Percentiles rank a stretch among this genome's conserved stretches.
Evolutionary conservation across 2,113 vertebrate genomes (phyloP).

Genomic region (Ranitomeya imitator): DNA sequence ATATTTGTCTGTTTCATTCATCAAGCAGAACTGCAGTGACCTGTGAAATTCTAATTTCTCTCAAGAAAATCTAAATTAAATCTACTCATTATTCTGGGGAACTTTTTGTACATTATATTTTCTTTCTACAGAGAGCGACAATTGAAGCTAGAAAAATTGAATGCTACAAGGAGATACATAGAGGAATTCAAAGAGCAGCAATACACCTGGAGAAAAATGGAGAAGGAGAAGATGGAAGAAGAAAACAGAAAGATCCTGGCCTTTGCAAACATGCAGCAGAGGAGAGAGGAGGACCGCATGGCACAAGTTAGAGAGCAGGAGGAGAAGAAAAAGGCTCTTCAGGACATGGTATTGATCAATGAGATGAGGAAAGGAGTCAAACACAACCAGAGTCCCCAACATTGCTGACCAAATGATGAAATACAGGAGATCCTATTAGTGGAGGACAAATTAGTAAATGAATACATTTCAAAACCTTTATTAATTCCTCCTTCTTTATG

Average conservation of each 20-base stretch:
- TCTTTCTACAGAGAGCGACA: slow-evolving; percentile 77
- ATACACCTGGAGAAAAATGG: slow-evolving; percentile 80
- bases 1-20: not conserved
- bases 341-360: slow-evolving; percentile 73
- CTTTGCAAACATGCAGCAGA: slow-evolving; percentile 75
- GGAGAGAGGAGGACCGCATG: slow-evolving; percentile 75
- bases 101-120: not conserved
- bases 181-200: slow-evolving; percentile 86
- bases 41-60: not conserved
- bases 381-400: not conserved
- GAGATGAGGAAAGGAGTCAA: not conserved
- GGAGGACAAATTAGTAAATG: not conserved
- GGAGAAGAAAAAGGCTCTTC: slow-evolving; percentile 77
- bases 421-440: not conserved
- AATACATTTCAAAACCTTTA: not conserved
- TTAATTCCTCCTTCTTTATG: not conserved
- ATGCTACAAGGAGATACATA: slow-evolving; percentile 77
- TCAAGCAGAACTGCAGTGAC: not conserved
- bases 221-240: slow-evolving; percentile 84
- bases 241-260: slow-evolving; percentile 87
- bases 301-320: slow-evolving; percentile 77
- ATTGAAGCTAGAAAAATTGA: slow-evolving; percentile 82
- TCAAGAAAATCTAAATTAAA: not conserved
- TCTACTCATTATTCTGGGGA: not conserved
- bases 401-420: not conserved